A percentile compares a stretch with the other conserved stretches of the same genome.
phyloP scores from a whole-genome alignment of 1,140 invertebrate species.

The Anastatus disparis region DNA sequence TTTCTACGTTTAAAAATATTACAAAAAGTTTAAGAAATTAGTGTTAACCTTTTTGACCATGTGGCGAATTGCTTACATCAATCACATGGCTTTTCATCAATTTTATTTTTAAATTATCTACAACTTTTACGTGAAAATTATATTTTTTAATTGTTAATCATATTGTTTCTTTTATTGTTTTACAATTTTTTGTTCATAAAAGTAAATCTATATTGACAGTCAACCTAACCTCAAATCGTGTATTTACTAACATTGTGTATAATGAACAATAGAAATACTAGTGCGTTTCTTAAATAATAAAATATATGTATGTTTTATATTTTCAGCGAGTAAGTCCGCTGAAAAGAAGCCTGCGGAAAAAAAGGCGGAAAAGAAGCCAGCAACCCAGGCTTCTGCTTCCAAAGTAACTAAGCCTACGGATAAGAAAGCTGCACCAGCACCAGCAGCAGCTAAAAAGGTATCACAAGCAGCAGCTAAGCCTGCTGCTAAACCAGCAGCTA shows the following conservation, averaged over 20 bases:
- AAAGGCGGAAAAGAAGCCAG: conserved; percentile 66
- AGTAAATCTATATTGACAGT: conserved; percentile 8
- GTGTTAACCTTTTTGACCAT: conserved; percentile 3
- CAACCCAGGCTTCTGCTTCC: conserved; percentile 53
- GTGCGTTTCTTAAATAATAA: neutral
- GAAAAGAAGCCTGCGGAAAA: conserved; percentile 75
- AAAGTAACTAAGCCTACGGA: conserved; percentile 54
- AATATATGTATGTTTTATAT: conserved; percentile 39
- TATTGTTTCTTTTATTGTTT: neutral
- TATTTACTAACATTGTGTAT: neutral
- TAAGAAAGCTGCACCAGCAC: conserved; percentile 58
- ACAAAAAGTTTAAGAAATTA: neutral
- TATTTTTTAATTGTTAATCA: neutral
- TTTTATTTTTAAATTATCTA: neutral
- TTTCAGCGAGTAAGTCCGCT: conserved; percentile 67
- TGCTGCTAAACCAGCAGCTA: conserved; percentile 61
- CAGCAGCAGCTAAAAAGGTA: conserved; percentile 58
- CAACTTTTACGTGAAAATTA: neutral
- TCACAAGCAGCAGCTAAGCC: conserved; percentile 53
- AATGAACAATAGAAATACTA: neutral
- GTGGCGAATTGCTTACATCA: conserved; percentile 26
- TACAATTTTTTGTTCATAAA: conserved; percentile 9
- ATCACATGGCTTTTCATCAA: neutral
- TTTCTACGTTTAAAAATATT: neutral
- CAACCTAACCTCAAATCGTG: conserved; percentile 28